A percentile compares a stretch with the other conserved stretches of the same genome.
Evolutionary conservation across 2,113 vertebrate genomes (phyloP).

Genomic region (Vombatus ursinus): DNA sequence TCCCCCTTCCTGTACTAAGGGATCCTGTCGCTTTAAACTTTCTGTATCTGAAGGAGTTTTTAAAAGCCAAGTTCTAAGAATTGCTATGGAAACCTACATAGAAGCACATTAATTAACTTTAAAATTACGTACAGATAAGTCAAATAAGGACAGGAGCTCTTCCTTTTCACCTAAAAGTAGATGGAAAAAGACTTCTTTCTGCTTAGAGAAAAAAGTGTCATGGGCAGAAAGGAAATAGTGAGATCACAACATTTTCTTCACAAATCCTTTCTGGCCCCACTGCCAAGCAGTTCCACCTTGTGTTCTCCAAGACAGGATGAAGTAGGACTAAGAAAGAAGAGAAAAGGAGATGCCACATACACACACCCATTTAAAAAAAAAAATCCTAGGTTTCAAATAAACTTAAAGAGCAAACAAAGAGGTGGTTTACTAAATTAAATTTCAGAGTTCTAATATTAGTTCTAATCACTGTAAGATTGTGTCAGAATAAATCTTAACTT

Average conservation of each 20-base stretch:
- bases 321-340: neutral
- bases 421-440: neutral
- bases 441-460: neutral
- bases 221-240: neutral
- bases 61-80: slow-evolving; percentile 6
- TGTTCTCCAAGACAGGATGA: neutral
- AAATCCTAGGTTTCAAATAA: neutral
- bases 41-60: neutral
- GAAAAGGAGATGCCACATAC: neutral
- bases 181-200: neutral
- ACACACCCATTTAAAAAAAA: neutral
- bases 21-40: slow-evolving; percentile 19
- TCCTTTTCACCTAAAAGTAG: neutral
- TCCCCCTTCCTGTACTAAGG: neutral
- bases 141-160: slow-evolving; percentile 1
- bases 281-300: neutral
- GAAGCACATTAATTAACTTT: slow-evolving; percentile 1
- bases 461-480: neutral
- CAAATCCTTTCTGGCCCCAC: neutral
- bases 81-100: neutral
- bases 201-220: neutral
- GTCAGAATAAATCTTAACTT: neutral
- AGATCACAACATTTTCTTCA: neutral
- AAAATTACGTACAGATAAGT: neutral
- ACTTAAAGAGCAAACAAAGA: neutral